A percentile compares a stretch with the other conserved stretches of the same genome.
Conservation (phyloP, 2,113 vertebrate species). For the Eolophus roseicapilla region DNA sequence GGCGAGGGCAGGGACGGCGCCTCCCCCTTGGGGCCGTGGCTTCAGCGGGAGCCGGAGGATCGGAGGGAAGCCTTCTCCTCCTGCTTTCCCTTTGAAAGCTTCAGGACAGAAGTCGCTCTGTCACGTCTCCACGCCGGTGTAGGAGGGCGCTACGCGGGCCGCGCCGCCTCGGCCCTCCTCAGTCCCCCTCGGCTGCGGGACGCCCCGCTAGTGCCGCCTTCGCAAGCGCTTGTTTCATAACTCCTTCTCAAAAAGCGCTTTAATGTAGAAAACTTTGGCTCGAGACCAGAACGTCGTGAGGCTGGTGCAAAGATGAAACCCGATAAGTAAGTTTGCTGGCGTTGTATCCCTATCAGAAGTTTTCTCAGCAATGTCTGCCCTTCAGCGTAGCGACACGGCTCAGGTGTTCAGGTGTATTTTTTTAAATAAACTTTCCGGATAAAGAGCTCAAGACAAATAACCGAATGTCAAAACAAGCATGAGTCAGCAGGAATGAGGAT, state of each 20-base stretch:
- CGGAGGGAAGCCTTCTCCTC: neutral
- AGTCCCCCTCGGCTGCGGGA: neutral
- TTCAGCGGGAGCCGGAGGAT: neutral
- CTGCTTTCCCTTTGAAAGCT: neutral
- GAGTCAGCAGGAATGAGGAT: neutral
- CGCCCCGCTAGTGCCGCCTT: neutral
- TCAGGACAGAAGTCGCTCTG: neutral
- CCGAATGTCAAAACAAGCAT: neutral
- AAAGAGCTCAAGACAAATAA: neutral
- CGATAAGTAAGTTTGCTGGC: neutral
- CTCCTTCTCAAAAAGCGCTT: neutral
- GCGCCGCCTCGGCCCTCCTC: neutral
- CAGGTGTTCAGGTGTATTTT: neutral
- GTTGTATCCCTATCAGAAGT: accelerated
- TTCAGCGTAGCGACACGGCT: neutral
- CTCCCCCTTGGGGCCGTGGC: neutral
- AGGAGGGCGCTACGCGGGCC: neutral
- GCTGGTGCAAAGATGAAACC: neutral
- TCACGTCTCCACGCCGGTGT: neutral
- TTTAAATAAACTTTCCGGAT: neutral
- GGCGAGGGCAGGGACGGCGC: neutral
- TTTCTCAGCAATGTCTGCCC: neutral
- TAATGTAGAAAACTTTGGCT: neutral
- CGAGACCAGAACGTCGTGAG: neutral
- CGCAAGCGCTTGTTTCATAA: neutral